A percentile compares a stretch with the other conserved stretches of the same genome.
phyloP scores from a whole-genome alignment of 2,113 vertebrate species.

The Notarius quadriscutis region DNA sequence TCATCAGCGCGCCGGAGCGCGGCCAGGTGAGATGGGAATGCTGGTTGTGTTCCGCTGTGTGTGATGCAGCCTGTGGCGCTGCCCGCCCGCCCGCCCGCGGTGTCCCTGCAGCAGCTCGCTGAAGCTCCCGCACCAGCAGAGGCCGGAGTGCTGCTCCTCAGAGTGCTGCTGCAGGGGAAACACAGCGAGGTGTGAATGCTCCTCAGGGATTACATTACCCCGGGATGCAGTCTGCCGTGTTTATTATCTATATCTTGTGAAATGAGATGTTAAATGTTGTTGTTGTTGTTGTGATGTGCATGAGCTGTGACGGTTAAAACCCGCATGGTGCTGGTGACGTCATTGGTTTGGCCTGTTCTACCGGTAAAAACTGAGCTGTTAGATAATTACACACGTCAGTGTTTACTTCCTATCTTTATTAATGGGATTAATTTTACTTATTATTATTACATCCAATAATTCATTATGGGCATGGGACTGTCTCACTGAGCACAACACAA shows the following conservation, averaged over 20 bases:
- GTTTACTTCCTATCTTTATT: not conserved
- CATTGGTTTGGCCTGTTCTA: not conserved
- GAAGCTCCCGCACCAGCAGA: too few species aligned
- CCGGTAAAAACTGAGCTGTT: not conserved
- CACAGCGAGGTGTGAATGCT: not conserved
- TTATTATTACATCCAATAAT: not conserved
- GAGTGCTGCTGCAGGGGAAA: not conserved
- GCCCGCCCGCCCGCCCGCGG: too few species aligned
- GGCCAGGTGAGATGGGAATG: too few species aligned
- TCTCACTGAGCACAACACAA: not conserved
- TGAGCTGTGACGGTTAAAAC: not conserved
- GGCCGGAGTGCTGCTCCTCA: not conserved
- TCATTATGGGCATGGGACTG: not conserved
- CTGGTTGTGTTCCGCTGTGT: too few species aligned
- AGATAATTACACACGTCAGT: not conserved
- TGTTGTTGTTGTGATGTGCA: not conserved
- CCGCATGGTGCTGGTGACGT: not conserved
- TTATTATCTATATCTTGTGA: too few species aligned
- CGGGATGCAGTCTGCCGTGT: too few species aligned
- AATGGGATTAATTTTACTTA: not conserved
- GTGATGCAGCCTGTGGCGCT: too few species aligned
- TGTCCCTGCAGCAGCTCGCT: too few species aligned
- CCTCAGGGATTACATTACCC: too few species aligned
- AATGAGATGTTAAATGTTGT: not conserved
- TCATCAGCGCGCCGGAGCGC: too few species aligned